phyloP scores from a whole-genome alignment of 1,140 invertebrate genomes.

The Ceratina japonica region DNA sequence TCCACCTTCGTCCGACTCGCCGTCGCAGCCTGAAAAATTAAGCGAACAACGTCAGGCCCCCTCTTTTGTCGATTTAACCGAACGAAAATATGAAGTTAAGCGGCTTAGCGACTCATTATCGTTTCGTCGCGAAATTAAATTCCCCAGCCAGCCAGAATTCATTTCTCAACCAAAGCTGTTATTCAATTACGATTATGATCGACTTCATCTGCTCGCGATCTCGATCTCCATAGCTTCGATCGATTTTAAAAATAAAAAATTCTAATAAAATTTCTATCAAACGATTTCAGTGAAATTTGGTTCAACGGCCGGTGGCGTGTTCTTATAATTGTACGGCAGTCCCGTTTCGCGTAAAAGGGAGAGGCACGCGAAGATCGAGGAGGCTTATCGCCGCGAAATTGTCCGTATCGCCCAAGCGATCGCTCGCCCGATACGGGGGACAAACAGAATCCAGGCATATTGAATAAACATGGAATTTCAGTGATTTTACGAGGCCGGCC shows the following conservation, averaged over 20 bases:
- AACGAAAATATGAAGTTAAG: neutral
- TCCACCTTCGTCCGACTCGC: slow-evolving; percentile 83
- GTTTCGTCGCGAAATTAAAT: neutral
- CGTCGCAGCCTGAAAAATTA: slow-evolving; percentile 80
- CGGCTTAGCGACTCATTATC: neutral
- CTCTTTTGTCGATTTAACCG: neutral
- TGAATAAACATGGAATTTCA: slow-evolving; percentile 79
- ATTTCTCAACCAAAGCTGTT: neutral
- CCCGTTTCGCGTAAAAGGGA: neutral
- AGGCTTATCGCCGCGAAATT: slow-evolving; percentile 44
- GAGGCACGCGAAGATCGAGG: neutral
- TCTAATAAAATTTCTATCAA: no score
- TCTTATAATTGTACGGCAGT: neutral
- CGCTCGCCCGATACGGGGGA: neutral
- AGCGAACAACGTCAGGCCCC: slow-evolving; percentile 2
- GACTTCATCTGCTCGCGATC: no score
- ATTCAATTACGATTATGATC: slow-evolving; percentile 4
- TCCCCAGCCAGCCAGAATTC: neutral
- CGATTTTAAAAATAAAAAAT: no score
- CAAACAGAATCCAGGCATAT: slow-evolving; percentile 67
- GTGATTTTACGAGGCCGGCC: slow-evolving; percentile 76
- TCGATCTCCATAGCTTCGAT: no score
- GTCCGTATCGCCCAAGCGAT: slow-evolving; percentile 12
- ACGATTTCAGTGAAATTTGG: no score
- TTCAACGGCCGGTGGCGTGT: neutral